These are phyloP conservation scores for Nesidiocoris tenuis DNA, from an alignment of 2,888 invertebrate species.

Conservation along the genomic window DNA sequence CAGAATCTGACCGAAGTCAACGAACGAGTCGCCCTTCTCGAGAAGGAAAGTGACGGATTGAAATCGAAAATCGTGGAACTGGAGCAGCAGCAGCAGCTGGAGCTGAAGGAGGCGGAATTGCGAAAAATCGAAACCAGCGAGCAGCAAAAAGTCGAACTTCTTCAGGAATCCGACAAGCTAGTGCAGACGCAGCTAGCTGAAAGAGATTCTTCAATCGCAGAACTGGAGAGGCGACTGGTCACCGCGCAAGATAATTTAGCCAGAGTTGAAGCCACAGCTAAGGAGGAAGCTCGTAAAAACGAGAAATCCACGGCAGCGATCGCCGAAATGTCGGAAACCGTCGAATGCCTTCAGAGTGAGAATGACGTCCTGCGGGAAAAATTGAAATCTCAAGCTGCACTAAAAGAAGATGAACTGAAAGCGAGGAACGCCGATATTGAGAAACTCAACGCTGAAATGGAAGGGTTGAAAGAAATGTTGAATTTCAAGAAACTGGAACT, in stretches of 20 bases:
- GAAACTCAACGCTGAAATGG: constrained; percentile 10
- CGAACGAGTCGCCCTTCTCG: neutral
- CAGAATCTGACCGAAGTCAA: neutral
- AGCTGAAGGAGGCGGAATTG: neutral
- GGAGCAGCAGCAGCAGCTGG: neutral
- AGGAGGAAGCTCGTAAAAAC: neutral
- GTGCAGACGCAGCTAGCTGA: neutral
- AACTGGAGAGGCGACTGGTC: neutral
- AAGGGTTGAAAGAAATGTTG: constrained; percentile 15
- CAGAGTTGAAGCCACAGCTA: neutral
- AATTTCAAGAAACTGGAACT: constrained; percentile 44
- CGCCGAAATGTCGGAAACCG: constrained; percentile 2
- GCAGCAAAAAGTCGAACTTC: neutral
- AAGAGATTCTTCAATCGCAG: neutral
- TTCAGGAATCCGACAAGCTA: neutral
- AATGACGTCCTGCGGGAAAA: constrained; percentile 12
- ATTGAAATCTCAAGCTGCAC: neutral
- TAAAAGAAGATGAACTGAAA: constrained; percentile 5
- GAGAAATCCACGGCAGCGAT: neutral
- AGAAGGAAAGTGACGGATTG: neutral
- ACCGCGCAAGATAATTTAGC: neutral
- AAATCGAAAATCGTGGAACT: neutral
- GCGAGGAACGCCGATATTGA: constrained; percentile 8
- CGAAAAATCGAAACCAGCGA: neutral
- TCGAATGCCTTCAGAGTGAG: constrained; percentile 11